phyloP scores from a whole-genome alignment of 2,888 invertebrate genomes.

The Pseudococcus viburni region DNA sequence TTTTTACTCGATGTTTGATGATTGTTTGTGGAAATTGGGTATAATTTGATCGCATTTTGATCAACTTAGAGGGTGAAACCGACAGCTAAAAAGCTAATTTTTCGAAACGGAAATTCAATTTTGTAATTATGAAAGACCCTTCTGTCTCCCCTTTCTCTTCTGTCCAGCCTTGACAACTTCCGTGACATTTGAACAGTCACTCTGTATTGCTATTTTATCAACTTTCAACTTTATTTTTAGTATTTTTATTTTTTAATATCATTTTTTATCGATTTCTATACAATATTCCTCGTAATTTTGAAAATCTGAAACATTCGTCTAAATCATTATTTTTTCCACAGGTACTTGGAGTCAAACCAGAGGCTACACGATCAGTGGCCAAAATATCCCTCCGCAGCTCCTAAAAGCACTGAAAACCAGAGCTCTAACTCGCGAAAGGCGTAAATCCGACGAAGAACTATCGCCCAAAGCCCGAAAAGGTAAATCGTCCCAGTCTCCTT shows the following conservation, averaged over 20 bases:
- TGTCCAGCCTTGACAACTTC: no score
- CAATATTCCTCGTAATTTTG: background rate
- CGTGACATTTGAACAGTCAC: no score
- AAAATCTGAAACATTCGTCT: background rate
- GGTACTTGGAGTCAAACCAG: conserved; percentile 61
- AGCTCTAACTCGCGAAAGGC: conserved; percentile 67
- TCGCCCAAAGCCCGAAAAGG: conserved; percentile 67
- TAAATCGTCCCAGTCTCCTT: conserved; percentile 67
- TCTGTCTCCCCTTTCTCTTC: no score
- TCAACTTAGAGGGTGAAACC: no score
- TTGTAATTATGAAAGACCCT: no score
- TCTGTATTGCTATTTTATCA: no score
- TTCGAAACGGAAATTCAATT: no score
- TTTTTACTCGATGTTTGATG: no score
- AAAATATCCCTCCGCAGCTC: conserved; percentile 56
- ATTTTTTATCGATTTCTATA: background rate
- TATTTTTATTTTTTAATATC: background rate
- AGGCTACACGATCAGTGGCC: conserved; percentile 58
- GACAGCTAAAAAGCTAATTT: no score
- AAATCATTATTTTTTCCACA: background rate
- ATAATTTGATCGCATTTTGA: background rate
- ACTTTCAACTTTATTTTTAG: no score
- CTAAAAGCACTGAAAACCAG: conserved; percentile 45
- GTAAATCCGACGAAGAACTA: conserved; percentile 68
- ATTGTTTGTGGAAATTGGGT: background rate